Evolutionary conservation across 37 sponge, comb jelly and placozoan genomes (phyloP).

Genomic region (Dysidea cf. avara): DNA sequence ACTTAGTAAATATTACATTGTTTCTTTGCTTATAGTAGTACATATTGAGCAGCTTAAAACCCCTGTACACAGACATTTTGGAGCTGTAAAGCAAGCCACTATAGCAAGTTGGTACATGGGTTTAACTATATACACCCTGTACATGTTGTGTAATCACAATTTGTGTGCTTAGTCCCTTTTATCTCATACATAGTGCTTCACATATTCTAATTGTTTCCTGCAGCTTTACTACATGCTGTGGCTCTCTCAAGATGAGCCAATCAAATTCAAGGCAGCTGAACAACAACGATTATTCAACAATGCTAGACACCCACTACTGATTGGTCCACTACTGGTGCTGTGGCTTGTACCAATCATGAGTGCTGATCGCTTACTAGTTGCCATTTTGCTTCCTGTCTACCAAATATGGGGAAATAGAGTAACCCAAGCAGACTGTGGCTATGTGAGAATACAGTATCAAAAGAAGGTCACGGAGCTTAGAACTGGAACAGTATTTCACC

Average conservation of each 20-base stretch:
- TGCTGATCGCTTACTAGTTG: constrained; percentile 62
- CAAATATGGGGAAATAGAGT: constrained; percentile 46
- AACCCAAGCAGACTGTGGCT: constrained; percentile 27
- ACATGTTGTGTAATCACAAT: not conserved
- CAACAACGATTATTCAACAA: constrained; percentile 48
- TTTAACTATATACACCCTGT: too few species aligned
- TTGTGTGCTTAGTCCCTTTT: not conserved
- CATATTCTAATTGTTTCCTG: not conserved
- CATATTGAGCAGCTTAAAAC: not conserved
- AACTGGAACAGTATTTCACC: too few species aligned
- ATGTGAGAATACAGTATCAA: constrained; percentile 36
- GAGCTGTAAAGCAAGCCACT: too few species aligned
- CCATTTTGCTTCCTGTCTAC: constrained; percentile 66
- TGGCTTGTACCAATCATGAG: constrained; percentile 72
- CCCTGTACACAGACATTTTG: too few species aligned
- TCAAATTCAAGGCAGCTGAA: constrained; percentile 45
- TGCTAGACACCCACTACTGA: constrained; percentile 65
- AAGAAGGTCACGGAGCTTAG: constrained; percentile 43
- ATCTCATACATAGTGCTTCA: not conserved
- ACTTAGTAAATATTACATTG: not conserved
- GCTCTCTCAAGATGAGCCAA: constrained; percentile 48
- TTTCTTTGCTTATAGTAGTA: not conserved
- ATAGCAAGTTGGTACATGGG: too few species aligned
- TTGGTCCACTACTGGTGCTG: constrained; percentile 40
- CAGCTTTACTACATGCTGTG: constrained; percentile 74